A percentile compares a stretch with the other conserved stretches of the same genome.
Evolutionary conservation across 2,888 invertebrate species (phyloP).

Genomic region (Macaria liturata): DNA sequence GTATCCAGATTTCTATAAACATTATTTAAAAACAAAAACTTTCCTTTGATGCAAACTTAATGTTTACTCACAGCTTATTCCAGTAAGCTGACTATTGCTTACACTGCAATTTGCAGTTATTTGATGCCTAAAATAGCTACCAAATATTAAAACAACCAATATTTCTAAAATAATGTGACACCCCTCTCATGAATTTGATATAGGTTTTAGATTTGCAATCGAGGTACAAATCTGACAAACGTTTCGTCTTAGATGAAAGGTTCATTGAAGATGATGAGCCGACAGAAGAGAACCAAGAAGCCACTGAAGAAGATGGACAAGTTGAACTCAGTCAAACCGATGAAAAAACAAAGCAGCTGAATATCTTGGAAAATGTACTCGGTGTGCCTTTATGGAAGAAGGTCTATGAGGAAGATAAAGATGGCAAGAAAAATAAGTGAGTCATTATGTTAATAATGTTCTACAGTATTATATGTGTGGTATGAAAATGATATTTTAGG

Average conservation of each 20-base stretch:
- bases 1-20: too few species aligned
- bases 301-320: conserved; percentile 48
- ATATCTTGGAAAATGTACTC: conserved; percentile 81
- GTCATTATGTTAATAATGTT: conserved; percentile 22
- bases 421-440: conserved; percentile 59
- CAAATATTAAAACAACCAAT: too few species aligned
- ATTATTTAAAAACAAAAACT: too few species aligned
- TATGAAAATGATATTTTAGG: too few species aligned
- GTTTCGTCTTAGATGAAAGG: conserved; percentile 89
- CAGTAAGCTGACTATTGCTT: too few species aligned
- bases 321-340: conserved; percentile 64
- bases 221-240: conserved; percentile 88
- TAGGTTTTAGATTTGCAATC: conserved; percentile 88
- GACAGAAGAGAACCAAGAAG: conserved; percentile 48
- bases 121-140: too few species aligned
- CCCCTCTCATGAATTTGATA: conserved; percentile 15
- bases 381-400: conserved; percentile 56
- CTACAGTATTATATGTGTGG: too few species aligned
- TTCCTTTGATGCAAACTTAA: too few species aligned
- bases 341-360: conserved; percentile 80
- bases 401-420: conserved; percentile 29
- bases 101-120: too few species aligned
- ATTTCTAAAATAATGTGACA: too few species aligned
- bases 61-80: too few species aligned
- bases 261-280: conserved; percentile 85